Base-by-base conservation (phyloP, 2,888 invertebrate species). In the Andrena bicolor region DNA sequence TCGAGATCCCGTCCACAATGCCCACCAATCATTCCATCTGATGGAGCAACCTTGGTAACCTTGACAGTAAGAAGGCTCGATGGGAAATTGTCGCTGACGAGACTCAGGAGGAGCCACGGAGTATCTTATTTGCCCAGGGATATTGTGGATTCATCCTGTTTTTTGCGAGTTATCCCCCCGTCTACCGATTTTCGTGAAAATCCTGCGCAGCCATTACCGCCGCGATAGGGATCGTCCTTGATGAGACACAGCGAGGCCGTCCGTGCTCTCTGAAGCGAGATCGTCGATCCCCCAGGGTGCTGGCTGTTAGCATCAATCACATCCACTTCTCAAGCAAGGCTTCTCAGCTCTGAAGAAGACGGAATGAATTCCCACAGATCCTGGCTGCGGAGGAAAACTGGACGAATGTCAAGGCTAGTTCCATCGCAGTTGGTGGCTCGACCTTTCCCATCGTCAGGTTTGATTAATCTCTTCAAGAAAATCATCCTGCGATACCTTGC, bases 21-120 rank as follows among this genome's bases (percentile, higher is more conserved):
- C 73, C 41, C 41, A 64, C 49, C 73, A 83, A 83, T 77, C 82
- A 83, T 63, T 10, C 10, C 49, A 64, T 64, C 28, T 49, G 68
- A 28, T n/a, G 32, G 56, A n/a, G 51, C 69, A 70, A 60, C 53
- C 60, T 51, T 30, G 41, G 60, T 51, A 74, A 87, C 85, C 83
- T 87, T 87, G 87, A 85, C 79, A 76, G 61, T 60, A 76, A 70
- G 65, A 73, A 72, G 41, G 32, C 30, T 53, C 56, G 30, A 48
- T 20, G 56, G 65, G 41, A 87, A 87, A 85, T 87, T 80, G 75
- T 74, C 13, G 53, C 13, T 85, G 81, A 86, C 80, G 81, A 86
- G 87, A 26, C 28, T 53, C 48, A 30, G 51, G 48, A 28, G 16
- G 26, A n/a, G 23, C 20, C 8, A 20, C 61, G 61, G 51, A 53